Conservation (phyloP, 2,888 invertebrate genomes). For the Eupithecia exiguata region DNA sequence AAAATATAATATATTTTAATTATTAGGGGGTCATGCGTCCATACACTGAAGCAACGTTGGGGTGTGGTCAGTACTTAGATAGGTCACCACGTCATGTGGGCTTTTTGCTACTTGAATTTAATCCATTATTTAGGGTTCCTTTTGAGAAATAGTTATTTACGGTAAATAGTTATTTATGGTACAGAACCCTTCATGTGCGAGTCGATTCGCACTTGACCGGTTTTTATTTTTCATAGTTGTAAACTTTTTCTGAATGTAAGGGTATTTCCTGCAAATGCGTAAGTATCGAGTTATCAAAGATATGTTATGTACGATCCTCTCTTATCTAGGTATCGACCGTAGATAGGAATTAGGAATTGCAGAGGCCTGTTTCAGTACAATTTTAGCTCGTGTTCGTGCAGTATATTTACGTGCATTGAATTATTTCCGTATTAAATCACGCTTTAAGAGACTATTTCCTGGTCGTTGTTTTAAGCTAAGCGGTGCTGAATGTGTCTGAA, state of each 20-base stretch:
- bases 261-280: slow-evolving; percentile 5
- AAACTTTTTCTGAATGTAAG: not conserved
- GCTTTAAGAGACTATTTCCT: slow-evolving; percentile 12
- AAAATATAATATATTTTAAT: too few relatives aligned
- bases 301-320: slow-evolving; percentile 22
- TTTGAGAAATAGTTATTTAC: too few relatives aligned
- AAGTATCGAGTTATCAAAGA: slow-evolving; percentile 26
- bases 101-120: too few relatives aligned
- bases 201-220: too few relatives aligned
- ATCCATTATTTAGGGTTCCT: too few relatives aligned
- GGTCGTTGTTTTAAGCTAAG: slow-evolving; percentile 3
- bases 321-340: slow-evolving; percentile 37
- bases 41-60: too few relatives aligned
- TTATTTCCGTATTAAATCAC: slow-evolving; percentile 16
- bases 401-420: slow-evolving; percentile 33
- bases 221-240: not conserved
- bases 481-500: not conserved
- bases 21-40: too few relatives aligned
- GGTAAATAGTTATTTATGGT: too few relatives aligned
- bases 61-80: too few relatives aligned
- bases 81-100: too few relatives aligned
- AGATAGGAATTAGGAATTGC: slow-evolving; percentile 37
- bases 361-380: slow-evolving; percentile 41
- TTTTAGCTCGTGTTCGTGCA: slow-evolving; percentile 45
- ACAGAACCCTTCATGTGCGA: too few relatives aligned